Base-by-base conservation (phyloP, 2,797 vertebrate genomes). In the Enteromius fasciolatus region DNA sequence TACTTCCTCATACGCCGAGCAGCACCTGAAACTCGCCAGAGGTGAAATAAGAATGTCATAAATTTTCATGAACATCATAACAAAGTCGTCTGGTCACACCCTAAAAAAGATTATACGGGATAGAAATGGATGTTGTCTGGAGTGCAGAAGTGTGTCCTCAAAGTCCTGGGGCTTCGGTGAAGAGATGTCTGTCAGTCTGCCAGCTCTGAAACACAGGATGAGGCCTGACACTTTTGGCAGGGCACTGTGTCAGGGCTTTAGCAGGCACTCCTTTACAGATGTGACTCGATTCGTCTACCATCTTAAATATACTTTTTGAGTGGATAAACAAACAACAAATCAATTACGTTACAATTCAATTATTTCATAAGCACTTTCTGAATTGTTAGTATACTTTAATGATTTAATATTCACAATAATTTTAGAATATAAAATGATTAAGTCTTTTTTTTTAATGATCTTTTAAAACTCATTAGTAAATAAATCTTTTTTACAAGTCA, bases 181-280 rank as follows among this genome's bases (percentile, higher is more conserved):
- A 44, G 54, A 67, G 48, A 74, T 33, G 15, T 69, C 64, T 59
- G 33, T 68, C 64, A 11, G 36, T 57, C 52, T 68, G 44, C 12
- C 46, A 57, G 20, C 39, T 68, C 17, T 77, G 23, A 83, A 54
- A 69, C 63, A 79, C 36, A 44, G 33, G 82, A 86, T 80, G 77
- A 78, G 67, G 66, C 66, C 66, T 85, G 86, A 87, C 82, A 78
- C 68, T 50, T 83, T 75, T 76, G 77, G 18, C 82, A 84, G 86
- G 57, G 68, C 44, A 46, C 78, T 80, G 83, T 70, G 33, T 81
- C 77, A 83, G 82, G n/a, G 5, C 3, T 78, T 78, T 82, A 74
- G 68, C 41, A 64, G 46, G 63, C 17, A 54, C 44, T 52, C 18
- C 39, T 44, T 80, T 54, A 52, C 15, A 66, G 70, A 31, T 31